Base-by-base conservation (phyloP, 2,113 vertebrate genomes). In the Elaphurus davidianus region DNA sequence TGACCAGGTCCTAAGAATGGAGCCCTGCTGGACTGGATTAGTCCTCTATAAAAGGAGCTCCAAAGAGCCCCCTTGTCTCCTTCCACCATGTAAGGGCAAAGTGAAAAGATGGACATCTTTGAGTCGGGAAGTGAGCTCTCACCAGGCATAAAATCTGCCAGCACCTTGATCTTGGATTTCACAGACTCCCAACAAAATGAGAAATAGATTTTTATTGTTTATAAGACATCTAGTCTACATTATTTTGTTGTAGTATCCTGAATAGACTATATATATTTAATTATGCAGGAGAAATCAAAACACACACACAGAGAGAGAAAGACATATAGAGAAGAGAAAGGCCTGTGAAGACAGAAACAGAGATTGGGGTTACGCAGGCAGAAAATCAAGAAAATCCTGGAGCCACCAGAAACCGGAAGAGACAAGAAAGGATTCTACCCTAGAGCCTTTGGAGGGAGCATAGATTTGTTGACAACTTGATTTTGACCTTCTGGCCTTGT, bases 301-400 rank as follows among this genome's bases (percentile, higher is more conserved):
- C 40, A 10, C 33, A 10, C 23, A 43, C 0, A 43, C 23, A 43
- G 0, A 43, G 0, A 76, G 23, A 13, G 52, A 84, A 47, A 47
- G 14, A 78, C 28, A 90, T 13, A n/a, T 4, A 43, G 16, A 52
- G 45, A 71, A n/a, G 10, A 64, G 33, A 50, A 85, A 52, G 33
- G 7, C 40, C 15, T 27, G 6, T 52, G 36, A 43, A 59, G 27
- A 67, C 11, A n/a, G 55, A 67, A 55, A 11, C 50, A 47, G 57
- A 47, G 23, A 43, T 12, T 60, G 47, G 8, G 36, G 17, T 79
- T 15, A 55, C 0, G 3, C 7, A 81, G 28, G 64, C 79, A 52
- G 40, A 36, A 60, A 81, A 30, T 89, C 52, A 76, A 54, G 5
- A 23, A 76, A 62, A 84, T 47, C 7, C 36, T 57, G 12, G 14